A percentile compares a stretch with the other conserved stretches of the same genome.
Evolutionary conservation across 1,140 invertebrate genomes (phyloP).

Genomic region (Drosophila kanapiae): DNA sequence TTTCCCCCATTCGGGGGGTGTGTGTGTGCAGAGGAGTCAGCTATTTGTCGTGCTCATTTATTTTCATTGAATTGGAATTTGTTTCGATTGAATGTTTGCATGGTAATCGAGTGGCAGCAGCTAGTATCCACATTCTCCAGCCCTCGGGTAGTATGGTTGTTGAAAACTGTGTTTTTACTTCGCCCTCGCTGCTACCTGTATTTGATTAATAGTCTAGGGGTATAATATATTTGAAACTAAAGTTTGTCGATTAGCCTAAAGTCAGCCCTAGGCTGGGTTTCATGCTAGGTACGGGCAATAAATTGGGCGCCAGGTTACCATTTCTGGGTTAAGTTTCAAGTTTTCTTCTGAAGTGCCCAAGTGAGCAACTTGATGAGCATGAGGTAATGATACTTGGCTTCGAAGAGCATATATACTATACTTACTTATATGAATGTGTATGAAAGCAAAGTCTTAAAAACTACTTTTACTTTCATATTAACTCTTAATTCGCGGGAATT

Average conservation of each 20-base stretch:
- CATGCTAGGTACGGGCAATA: conserved; percentile 40
- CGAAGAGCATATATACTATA: conserved; percentile 21
- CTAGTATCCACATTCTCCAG: conserved; percentile 1
- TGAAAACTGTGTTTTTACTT: conserved; percentile 58
- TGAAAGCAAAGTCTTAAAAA: conserved; percentile 7
- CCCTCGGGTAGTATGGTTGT: conserved; percentile 38
- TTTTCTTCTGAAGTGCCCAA: conserved; percentile 16
- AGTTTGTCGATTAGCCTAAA: conserved; percentile 70
- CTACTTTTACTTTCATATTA: not conserved
- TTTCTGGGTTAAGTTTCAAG: conserved; percentile 31
- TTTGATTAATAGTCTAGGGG: conserved; percentile 68
- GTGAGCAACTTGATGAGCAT: conserved; percentile 44
- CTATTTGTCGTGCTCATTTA: conserved; percentile 82
- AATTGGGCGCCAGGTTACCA: conserved; percentile 44
- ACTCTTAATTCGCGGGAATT: conserved; percentile 3
- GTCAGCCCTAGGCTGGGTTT: conserved; percentile 21
- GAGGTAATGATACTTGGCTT: conserved; percentile 52
- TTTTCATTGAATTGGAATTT: conserved; percentile 83
- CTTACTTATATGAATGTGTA: not conserved
- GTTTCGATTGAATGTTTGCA: conserved; percentile 83
- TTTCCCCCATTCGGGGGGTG: conserved; percentile 26
- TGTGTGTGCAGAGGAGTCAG: conserved; percentile 27
- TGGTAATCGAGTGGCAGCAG: conserved; percentile 79
- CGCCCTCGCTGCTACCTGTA: conserved; percentile 28
- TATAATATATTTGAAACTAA: conserved; percentile 73